Conservation (phyloP, 2,888 invertebrate species). For the Ophion ellenae region DNA sequence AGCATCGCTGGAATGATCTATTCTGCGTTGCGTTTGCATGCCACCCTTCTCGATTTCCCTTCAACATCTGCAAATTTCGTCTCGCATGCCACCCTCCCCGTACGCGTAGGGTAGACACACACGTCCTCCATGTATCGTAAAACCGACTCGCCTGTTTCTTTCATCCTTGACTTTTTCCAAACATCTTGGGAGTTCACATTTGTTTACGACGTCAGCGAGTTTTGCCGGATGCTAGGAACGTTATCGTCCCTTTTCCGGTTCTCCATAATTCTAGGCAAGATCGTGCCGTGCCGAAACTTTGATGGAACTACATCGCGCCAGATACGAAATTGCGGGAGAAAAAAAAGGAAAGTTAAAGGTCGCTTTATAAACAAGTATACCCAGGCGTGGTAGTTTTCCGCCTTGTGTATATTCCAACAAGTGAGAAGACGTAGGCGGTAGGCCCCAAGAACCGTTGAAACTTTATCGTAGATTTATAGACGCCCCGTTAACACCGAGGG, state of each 20-base stretch:
- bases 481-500: constrained; percentile 54
- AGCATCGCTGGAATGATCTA: constrained; percentile 34
- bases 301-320: constrained; percentile 18
- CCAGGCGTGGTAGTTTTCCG: not conserved
- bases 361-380: constrained; percentile 10
- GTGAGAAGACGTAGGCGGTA: constrained; percentile 11
- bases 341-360: constrained; percentile 20
- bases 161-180: constrained; percentile 13
- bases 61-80: constrained; percentile 36
- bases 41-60: constrained; percentile 29
- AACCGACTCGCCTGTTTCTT: not conserved
- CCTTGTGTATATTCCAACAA: constrained; percentile 46
- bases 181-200: not conserved
- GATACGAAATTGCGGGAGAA: constrained; percentile 8
- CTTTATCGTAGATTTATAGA: constrained; percentile 75
- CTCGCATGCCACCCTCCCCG: constrained; percentile 58
- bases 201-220: constrained; percentile 48
- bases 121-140: constrained; percentile 4
- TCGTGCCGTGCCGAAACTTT: constrained; percentile 34
- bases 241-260: constrained; percentile 56
- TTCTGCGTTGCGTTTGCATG: constrained; percentile 39
- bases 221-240: constrained; percentile 51
- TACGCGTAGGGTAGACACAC: constrained; percentile 21
- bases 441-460: constrained; percentile 71
- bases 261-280: not conserved